These are phyloP conservation scores for Procambarus clarkii DNA, from an alignment of 1,140 invertebrate species.

Conservation along the genomic window DNA sequence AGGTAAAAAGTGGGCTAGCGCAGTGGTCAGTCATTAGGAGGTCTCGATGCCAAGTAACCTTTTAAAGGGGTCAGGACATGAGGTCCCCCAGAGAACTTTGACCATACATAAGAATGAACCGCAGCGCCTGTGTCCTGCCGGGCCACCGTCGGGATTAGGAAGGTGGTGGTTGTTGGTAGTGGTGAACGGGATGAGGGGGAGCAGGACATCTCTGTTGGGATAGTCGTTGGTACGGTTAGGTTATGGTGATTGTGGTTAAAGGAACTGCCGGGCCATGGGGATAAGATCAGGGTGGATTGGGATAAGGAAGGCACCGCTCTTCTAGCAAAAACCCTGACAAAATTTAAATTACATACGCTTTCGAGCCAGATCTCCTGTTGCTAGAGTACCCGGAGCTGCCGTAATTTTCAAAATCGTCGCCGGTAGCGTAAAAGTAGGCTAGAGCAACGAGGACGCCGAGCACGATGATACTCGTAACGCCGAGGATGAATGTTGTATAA, in stretches of 20 bases:
- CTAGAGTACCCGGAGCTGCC: constrained; percentile 70
- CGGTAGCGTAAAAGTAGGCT: constrained; percentile 59
- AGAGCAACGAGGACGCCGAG: constrained; percentile 55
- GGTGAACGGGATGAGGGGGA: not conserved
- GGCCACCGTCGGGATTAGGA: constrained; percentile 57
- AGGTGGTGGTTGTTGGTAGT: constrained; percentile 38
- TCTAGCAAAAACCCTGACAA: constrained; percentile 51
- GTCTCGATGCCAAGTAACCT: constrained; percentile 26
- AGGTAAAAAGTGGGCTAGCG: constrained; percentile 42
- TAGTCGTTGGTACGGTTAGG: constrained; percentile 47
- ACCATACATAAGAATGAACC: constrained; percentile 69
- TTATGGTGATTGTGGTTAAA: constrained; percentile 31
- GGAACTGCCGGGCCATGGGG: constrained; percentile 42
- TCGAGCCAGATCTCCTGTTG: constrained; percentile 57
- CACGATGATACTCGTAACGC: constrained; percentile 57
- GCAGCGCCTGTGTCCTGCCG: constrained; percentile 69
- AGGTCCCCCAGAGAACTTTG: constrained; percentile 57
- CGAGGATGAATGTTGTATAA: constrained; percentile 62
- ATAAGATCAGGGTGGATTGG: constrained; percentile 23
- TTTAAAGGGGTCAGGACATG: constrained; percentile 10
- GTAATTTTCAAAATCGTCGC: constrained; percentile 55
- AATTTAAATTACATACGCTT: constrained; percentile 69
- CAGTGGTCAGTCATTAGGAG: constrained; percentile 44
- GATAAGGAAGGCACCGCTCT: constrained; percentile 61
- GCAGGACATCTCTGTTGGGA: constrained; percentile 51